Conservation (phyloP, 2,113 vertebrate species). For the Numenius arquata region DNA sequence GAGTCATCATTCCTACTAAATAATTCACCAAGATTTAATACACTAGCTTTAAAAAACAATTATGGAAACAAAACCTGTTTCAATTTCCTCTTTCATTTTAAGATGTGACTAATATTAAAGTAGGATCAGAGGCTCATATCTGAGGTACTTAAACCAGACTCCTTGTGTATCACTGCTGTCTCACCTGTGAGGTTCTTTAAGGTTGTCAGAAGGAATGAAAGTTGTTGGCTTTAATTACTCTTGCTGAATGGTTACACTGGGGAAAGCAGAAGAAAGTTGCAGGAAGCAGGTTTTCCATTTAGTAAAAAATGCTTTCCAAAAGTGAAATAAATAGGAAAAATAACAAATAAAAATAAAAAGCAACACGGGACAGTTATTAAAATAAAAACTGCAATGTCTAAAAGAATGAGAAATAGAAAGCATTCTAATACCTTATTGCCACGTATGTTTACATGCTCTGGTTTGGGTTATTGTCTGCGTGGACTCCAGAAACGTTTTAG, state of each 20-base stretch:
- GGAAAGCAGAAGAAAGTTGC: background rate
- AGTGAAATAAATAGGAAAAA: background rate
- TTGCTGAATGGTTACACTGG: background rate
- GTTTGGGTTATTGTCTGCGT: background rate
- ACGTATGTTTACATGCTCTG: background rate
- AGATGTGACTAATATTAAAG: conserved; percentile 52
- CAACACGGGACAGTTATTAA: background rate
- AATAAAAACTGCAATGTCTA: background rate
- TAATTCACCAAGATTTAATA: conserved; percentile 58
- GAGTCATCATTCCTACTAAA: conserved; percentile 35
- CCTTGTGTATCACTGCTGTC: background rate
- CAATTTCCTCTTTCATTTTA: conserved; percentile 45
- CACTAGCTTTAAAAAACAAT: conserved; percentile 38
- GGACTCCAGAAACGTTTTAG: background rate
- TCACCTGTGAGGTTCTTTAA: conserved; percentile 23
- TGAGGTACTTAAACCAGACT: conserved; percentile 6
- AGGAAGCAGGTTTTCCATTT: background rate
- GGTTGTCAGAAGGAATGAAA: background rate
- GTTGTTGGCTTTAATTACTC: conserved; percentile 8
- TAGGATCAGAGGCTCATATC: conserved; percentile 20
- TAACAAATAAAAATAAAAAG: background rate
- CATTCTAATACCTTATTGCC: background rate
- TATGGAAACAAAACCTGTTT: conserved; percentile 39
- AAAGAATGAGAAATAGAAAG: background rate
- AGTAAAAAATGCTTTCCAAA: background rate